Percentiles rank a stretch among this genome's conserved stretches.
These are phyloP conservation scores for Petrocephalus zakoni DNA, from an alignment of 2,113 vertebrate species.

Conservation along the genomic window DNA sequence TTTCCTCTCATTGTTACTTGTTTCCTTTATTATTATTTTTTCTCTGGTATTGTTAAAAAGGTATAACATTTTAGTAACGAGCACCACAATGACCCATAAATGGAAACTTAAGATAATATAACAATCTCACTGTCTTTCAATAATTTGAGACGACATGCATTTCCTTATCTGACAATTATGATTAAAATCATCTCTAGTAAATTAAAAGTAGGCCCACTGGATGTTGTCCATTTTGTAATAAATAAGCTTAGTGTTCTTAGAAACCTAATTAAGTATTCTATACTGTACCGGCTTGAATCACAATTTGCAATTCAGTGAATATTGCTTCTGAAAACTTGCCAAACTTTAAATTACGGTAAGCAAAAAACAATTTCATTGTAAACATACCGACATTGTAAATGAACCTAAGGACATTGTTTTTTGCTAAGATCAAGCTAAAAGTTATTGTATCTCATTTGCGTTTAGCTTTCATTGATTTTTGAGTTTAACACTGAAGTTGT, in stretches of 20 bases:
- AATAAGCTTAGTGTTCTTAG: constrained; percentile 36
- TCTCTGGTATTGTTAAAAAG: not conserved
- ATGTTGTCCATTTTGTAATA: constrained; percentile 21
- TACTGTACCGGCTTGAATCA: not conserved
- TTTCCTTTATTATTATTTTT: not conserved
- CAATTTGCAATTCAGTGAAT: not conserved
- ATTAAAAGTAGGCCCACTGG: constrained; percentile 28
- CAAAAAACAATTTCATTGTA: not conserved
- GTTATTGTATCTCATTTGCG: not conserved
- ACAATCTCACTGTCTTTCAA: constrained; percentile 20
- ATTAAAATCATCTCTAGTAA: constrained; percentile 51
- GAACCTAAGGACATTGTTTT: not conserved
- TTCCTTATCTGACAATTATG: constrained; percentile 42
- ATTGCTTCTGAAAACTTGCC: not conserved
- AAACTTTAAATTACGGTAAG: not conserved
- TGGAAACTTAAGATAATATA: not conserved
- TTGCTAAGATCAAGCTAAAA: not conserved
- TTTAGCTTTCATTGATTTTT: not conserved
- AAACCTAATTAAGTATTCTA: not conserved
- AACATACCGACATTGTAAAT: not conserved
- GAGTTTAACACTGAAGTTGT: not conserved
- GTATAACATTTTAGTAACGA: not conserved
- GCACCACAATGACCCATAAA: not conserved
- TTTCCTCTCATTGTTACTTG: constrained; percentile 1
- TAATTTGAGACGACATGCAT: constrained; percentile 47